These are phyloP conservation scores for Antheraea assamensis DNA, from an alignment of 2,888 invertebrate genomes.

Conservation along the genomic window DNA sequence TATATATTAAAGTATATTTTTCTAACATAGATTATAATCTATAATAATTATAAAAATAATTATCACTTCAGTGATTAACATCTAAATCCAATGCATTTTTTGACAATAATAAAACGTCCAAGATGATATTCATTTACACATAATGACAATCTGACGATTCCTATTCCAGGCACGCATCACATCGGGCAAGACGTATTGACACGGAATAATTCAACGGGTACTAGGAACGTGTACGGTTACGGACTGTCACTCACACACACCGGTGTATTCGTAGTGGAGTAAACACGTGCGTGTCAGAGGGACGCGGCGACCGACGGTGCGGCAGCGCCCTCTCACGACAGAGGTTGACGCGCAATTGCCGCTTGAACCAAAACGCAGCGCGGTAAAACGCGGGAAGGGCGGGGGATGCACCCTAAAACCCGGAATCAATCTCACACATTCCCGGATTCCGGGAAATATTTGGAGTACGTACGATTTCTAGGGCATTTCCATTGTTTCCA, in stretches of 20 bases:
- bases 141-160: conserved; percentile 59
- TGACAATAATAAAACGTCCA: conserved; percentile 66
- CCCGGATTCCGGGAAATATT: conserved; percentile 55
- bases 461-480: conserved; percentile 37
- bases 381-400: conserved; percentile 50
- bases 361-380: conserved; percentile 45
- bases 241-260: conserved; percentile 65
- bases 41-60: neutral
- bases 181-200: conserved; percentile 62
- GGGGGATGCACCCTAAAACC: conserved; percentile 70
- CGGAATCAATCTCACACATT: conserved; percentile 56
- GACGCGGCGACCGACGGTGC: conserved; percentile 47
- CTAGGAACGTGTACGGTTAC: conserved; percentile 7
- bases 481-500: neutral
- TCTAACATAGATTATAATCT: neutral
- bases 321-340: conserved; percentile 74
- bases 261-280: conserved; percentile 50
- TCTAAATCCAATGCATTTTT: conserved; percentile 36
- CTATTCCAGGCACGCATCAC: conserved; percentile 72
- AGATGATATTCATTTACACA: conserved; percentile 71
- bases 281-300: conserved; percentile 58
- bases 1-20: neutral
- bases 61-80: neutral
- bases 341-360: conserved; percentile 77
- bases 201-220: conserved; percentile 64